A percentile compares a stretch with the other conserved stretches of the same genome.
phyloP scores from a whole-genome alignment of 2,797 vertebrate species.

The Anguilla obscura region DNA sequence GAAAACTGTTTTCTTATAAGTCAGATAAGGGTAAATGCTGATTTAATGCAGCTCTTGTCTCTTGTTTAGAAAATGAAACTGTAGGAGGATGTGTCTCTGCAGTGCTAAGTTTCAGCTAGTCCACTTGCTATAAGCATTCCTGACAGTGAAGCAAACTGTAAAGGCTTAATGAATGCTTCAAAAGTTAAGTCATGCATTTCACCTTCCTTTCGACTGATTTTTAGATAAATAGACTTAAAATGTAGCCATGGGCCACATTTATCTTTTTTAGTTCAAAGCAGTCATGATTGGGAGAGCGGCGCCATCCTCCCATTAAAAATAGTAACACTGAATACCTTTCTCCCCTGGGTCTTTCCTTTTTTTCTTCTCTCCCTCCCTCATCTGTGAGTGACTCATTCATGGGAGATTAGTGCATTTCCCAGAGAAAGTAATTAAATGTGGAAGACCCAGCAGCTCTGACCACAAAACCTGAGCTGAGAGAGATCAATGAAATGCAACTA shows the following conservation, averaged over 20 bases:
- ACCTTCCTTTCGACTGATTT: conserved; percentile 37
- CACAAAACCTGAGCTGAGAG: conserved; percentile 19
- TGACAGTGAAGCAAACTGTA: neutral
- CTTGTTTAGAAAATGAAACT: neutral
- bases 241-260: conserved; percentile 35
- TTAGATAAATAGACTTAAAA: conserved; percentile 37
- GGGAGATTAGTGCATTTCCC: conserved; percentile 45
- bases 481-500: conserved; percentile 22
- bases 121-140: neutral
- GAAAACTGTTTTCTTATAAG: neutral
- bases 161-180: neutral
- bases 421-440: conserved; percentile 58
- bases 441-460: conserved; percentile 38
- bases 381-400: conserved; percentile 53
- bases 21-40: neutral
- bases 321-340: conserved; percentile 41
- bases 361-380: conserved; percentile 41
- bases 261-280: conserved; percentile 55
- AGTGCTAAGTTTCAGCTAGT: neutral
- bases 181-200: neutral
- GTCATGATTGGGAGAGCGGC: conserved; percentile 54
- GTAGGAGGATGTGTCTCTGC: neutral
- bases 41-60: neutral
- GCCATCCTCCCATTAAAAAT: conserved; percentile 43
- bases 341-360: conserved; percentile 45